Evolutionary conservation across 2,113 vertebrate genomes (phyloP).

Genomic region (Pygoscelis adeliae): DNA sequence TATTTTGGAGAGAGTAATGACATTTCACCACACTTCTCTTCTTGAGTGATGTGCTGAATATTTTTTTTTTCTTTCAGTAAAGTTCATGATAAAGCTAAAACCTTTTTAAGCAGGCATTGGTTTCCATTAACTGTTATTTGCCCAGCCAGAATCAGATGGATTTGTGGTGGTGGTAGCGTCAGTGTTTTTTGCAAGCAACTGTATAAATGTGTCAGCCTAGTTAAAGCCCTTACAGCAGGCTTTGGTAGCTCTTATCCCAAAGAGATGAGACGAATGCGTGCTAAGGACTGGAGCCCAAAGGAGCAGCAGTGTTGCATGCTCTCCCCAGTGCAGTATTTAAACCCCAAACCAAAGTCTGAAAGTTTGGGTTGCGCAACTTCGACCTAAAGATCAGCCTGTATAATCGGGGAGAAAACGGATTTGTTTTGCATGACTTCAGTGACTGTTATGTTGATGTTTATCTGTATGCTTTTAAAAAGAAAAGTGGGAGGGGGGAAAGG

Average conservation of each 20-base stretch:
- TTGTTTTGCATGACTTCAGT: not conserved
- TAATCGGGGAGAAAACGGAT: not conserved
- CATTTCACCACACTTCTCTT: not conserved
- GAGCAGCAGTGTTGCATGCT: not conserved
- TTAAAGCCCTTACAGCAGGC: not conserved
- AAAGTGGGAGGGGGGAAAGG: no score
- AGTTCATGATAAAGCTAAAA: not conserved
- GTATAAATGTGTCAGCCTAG: not conserved
- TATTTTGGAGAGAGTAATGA: not conserved
- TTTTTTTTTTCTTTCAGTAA: not conserved
- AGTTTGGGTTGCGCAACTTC: not conserved
- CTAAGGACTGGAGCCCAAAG: not conserved
- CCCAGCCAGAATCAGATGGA: not conserved
- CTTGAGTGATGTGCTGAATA: not conserved
- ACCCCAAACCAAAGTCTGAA: not conserved
- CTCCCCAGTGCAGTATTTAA: not conserved
- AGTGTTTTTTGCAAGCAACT: not conserved
- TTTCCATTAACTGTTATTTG: not conserved
- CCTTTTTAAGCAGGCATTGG: not conserved
- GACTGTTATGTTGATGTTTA: not conserved
- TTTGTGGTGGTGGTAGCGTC: not conserved
- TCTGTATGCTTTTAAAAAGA: no score
- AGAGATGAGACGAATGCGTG: rapidly evolving
- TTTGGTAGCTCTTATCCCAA: not conserved
- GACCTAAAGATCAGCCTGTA: not conserved